Percentiles rank a stretch among this genome's conserved stretches.
Conservation (phyloP, 2,888 invertebrate genomes). For the Pycnomerus fuliginosus region DNA sequence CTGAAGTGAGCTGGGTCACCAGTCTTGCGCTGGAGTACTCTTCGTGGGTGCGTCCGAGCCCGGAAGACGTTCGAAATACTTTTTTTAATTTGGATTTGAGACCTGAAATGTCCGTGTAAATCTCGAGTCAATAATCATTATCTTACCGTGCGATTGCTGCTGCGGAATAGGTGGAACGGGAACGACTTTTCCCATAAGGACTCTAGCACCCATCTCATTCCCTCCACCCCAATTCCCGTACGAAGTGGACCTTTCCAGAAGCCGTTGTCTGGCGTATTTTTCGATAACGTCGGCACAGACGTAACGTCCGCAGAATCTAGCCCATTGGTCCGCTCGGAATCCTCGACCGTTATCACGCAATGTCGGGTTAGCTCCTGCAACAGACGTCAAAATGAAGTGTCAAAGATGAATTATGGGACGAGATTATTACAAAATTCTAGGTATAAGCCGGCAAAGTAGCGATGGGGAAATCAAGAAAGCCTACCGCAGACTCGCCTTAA, state of each 20-base stretch:
- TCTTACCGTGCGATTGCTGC: constrained; percentile 43
- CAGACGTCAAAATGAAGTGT: neutral
- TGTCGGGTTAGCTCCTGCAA: constrained; percentile 67
- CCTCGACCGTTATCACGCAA: constrained; percentile 68
- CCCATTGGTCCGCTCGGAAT: constrained; percentile 73
- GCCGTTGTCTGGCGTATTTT: constrained; percentile 61
- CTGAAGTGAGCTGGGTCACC: constrained; percentile 60
- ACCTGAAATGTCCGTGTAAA: no score
- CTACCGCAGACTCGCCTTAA: constrained; percentile 89
- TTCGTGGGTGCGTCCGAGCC: constrained; percentile 47
- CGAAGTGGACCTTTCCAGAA: constrained; percentile 58
- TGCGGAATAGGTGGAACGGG: constrained; percentile 44
- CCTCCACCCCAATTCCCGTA: constrained; percentile 62
- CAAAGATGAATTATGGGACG: constrained; percentile 72
- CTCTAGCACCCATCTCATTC: constrained; percentile 58
- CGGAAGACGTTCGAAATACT: constrained; percentile 60
- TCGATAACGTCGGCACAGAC: constrained; percentile 71
- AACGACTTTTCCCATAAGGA: constrained; percentile 55
- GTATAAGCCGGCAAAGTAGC: constrained; percentile 75
- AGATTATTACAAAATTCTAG: constrained; percentile 93
- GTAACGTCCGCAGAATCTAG: constrained; percentile 69
- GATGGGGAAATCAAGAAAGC: constrained; percentile 97
- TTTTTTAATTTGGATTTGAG: constrained; percentile 59
- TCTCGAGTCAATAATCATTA: no score
- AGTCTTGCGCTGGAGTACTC: constrained; percentile 53